phyloP scores from a whole-genome alignment of 2,888 invertebrate genomes.

The Drosophila kanekoi region DNA sequence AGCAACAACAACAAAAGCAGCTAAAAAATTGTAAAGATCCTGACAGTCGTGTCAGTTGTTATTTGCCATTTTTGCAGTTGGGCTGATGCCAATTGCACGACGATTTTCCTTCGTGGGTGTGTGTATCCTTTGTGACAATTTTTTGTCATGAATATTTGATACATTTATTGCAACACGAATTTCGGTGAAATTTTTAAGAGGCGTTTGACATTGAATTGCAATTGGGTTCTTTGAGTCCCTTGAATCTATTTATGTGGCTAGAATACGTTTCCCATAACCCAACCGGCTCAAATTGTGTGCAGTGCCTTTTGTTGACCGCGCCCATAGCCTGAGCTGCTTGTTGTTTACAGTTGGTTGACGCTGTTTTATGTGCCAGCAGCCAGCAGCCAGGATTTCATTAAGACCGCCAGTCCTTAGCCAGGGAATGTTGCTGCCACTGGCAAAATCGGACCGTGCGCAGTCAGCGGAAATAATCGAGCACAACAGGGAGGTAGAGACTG shows the following conservation, averaged over 20 bases:
- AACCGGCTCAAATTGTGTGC: slow-evolving; percentile 6
- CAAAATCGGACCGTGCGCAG: slow-evolving; percentile 37
- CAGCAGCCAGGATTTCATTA: slow-evolving; percentile 52
- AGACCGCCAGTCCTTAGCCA: slow-evolving; percentile 62
- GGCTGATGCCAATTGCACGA: slow-evolving; percentile 57
- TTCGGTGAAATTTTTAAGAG: slow-evolving; percentile 14
- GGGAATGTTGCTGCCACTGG: slow-evolving; percentile 48
- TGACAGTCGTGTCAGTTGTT: slow-evolving; percentile 64
- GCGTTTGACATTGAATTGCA: slow-evolving; percentile 17
- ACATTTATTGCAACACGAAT: slow-evolving; percentile 18
- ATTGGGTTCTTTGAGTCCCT: not conserved
- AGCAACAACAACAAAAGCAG: slow-evolving; percentile 3
- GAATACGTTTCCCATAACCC: slow-evolving; percentile 7
- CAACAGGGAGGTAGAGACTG: not conserved
- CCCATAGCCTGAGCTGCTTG: slow-evolving; percentile 16
- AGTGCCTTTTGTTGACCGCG: slow-evolving; percentile 4
- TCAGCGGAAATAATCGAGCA: slow-evolving; percentile 54
- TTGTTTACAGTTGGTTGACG: slow-evolving; percentile 66
- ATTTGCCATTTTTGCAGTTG: slow-evolving; percentile 53
- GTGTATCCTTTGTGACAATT: slow-evolving; percentile 15
- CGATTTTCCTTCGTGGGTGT: slow-evolving; percentile 31
- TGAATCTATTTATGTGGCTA: slow-evolving; percentile 7
- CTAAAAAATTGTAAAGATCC: slow-evolving; percentile 41
- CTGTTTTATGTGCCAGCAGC: slow-evolving; percentile 56
- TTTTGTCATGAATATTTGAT: slow-evolving; percentile 30